Percentiles rank a stretch among this genome's conserved stretches.
Evolutionary conservation across 2,113 vertebrate genomes (phyloP).

Genomic region (Engystomops pustulosus): DNA sequence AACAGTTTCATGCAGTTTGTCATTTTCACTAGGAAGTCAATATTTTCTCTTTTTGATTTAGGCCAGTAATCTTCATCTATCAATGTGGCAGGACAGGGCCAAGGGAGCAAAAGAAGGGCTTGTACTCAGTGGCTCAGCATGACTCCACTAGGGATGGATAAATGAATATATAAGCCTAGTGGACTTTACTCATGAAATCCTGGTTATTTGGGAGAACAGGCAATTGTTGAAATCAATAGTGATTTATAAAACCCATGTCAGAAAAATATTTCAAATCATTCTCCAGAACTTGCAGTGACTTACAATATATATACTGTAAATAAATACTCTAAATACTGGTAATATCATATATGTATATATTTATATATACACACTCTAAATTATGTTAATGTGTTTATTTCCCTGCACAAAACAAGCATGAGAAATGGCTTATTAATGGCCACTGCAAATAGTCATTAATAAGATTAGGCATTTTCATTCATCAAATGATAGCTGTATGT

Average conservation of each 20-base stretch:
- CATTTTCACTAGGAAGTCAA: conserved; percentile 54
- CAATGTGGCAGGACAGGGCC: conserved; percentile 35
- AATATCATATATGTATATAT: no score
- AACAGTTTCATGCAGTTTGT: conserved; percentile 49
- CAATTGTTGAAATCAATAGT: not conserved
- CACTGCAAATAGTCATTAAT: no score
- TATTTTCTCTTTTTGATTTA: conserved; percentile 53
- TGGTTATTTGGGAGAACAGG: not conserved
- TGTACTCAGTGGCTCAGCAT: not conserved
- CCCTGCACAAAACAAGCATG: no score
- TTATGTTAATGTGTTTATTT: no score
- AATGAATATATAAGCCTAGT: not conserved
- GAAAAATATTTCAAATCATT: not conserved
- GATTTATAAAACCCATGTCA: not conserved
- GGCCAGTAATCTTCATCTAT: conserved; percentile 51
- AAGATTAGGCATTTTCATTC: no score
- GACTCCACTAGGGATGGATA: not conserved
- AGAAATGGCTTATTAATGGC: no score
- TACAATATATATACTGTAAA: no score
- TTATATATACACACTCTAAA: no score
- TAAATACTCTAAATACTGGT: no score
- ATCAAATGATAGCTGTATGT: no score
- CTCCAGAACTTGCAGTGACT: not conserved
- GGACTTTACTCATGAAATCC: not conserved
- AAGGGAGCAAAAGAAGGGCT: conserved; percentile 11